A percentile compares a stretch with the other conserved stretches of the same genome.
Evolutionary conservation across 1,140 invertebrate species (phyloP).

Genomic region (Notospermus geniculatus): DNA sequence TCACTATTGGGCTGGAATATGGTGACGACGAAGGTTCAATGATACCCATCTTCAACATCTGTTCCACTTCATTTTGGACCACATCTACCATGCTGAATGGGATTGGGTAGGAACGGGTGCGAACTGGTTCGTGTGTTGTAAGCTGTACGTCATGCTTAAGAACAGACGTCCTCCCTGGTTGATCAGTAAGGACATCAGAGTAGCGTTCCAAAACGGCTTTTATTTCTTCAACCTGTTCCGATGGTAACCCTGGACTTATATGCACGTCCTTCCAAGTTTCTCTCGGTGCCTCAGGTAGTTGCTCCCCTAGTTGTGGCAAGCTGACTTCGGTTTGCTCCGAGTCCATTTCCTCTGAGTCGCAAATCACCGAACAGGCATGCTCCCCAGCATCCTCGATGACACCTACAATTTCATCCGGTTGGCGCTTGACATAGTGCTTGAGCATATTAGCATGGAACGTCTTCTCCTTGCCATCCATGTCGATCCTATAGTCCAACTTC

Average conservation of each 20-base stretch:
- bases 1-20: constrained; percentile 59
- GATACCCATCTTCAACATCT: constrained; percentile 43
- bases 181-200: constrained; percentile 15
- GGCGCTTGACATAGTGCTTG: not conserved
- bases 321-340: not conserved
- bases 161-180: constrained; percentile 17
- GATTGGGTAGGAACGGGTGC: constrained; percentile 28
- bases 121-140: constrained; percentile 6
- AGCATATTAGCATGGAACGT: constrained; percentile 4
- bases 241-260: not conserved
- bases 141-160: constrained; percentile 13
- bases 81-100: constrained; percentile 42
- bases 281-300: not conserved
- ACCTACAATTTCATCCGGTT: not conserved
- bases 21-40: constrained; percentile 48
- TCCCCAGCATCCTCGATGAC: not conserved
- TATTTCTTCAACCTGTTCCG: not conserved
- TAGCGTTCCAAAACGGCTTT: constrained; percentile 3
- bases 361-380: not conserved
- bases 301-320: not conserved
- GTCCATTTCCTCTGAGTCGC: not conserved
- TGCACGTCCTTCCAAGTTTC: not conserved
- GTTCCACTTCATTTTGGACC: constrained; percentile 43
- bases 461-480: not conserved
- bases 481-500: not conserved